Percentiles rank a stretch among this genome's conserved stretches.
phyloP scores from a whole-genome alignment of 2,113 vertebrate species.

The Atractosteus spatula region DNA sequence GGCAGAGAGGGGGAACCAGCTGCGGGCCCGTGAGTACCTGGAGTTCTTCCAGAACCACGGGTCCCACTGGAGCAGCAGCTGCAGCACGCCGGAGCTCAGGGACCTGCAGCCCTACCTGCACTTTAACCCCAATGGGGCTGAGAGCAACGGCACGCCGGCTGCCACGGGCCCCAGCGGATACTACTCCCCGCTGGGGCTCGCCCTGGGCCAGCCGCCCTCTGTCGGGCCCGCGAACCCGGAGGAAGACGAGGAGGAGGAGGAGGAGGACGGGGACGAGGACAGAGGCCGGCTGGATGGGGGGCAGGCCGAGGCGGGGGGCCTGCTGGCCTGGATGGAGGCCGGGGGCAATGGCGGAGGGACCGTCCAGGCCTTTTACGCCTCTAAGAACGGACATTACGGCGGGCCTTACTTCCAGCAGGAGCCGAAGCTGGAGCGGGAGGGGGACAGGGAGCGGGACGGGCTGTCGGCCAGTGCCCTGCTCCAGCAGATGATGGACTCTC shows the following conservation, averaged over 20 bases:
- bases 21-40: conserved; percentile 91
- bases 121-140: conserved; percentile 69
- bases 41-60: conserved; percentile 90
- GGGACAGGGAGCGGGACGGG: conserved; percentile 59
- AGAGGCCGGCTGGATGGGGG: not conserved
- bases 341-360: conserved; percentile 49
- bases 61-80: conserved; percentile 72
- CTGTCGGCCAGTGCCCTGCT: conserved; percentile 87
- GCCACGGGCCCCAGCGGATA: conserved; percentile 53
- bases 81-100: conserved; percentile 76
- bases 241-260: conserved; percentile 75
- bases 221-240: conserved; percentile 77
- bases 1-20: conserved; percentile 82
- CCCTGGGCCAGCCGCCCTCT: conserved; percentile 49
- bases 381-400: conserved; percentile 77
- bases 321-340: conserved; percentile 29
- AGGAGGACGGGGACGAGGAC: conserved; percentile 61
- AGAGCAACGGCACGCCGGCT: conserved; percentile 55
- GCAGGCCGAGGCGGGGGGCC: conserved; percentile 26
- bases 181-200: conserved; percentile 59
- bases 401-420: conserved; percentile 57
- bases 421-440: conserved; percentile 50
- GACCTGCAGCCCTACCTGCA: conserved; percentile 67
- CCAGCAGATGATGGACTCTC: conserved; percentile 91
- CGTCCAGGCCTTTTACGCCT: conserved; percentile 67